These are phyloP conservation scores for Sphyrna mokarran DNA, from an alignment of 2,113 vertebrate species.

Conservation along the genomic window DNA sequence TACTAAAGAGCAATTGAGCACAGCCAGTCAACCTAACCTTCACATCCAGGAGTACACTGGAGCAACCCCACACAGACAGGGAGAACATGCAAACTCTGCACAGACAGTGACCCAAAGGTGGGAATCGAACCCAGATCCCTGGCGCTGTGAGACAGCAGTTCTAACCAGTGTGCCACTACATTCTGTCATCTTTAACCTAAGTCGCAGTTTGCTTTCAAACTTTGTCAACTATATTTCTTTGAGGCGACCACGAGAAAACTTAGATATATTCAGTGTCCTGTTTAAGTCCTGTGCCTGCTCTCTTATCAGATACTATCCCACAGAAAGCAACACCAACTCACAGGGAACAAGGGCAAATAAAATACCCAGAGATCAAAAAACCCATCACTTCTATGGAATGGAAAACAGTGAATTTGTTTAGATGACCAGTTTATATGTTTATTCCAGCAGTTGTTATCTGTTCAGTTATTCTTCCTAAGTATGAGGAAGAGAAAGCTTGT, in stretches of 20 bases:
- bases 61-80: no score
- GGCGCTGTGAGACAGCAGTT: no score
- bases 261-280: background rate
- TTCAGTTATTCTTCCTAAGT: background rate
- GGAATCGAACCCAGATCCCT: no score
- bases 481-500: background rate
- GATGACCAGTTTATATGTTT: background rate
- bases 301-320: background rate
- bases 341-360: background rate
- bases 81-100: no score
- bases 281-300: background rate
- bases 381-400: background rate
- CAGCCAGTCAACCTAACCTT: no score
- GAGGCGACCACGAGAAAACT: background rate
- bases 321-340: background rate
- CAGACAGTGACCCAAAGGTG: no score
- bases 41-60: no score
- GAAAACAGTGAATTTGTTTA: background rate
- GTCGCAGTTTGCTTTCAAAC: no score
- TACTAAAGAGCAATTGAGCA: no score
- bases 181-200: no score
- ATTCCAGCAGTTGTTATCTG: background rate
- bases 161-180: no score
- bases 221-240: no score
- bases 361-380: background rate